Base-by-base conservation (phyloP, 2,113 vertebrate species). In the Paratilapia polleni region DNA sequence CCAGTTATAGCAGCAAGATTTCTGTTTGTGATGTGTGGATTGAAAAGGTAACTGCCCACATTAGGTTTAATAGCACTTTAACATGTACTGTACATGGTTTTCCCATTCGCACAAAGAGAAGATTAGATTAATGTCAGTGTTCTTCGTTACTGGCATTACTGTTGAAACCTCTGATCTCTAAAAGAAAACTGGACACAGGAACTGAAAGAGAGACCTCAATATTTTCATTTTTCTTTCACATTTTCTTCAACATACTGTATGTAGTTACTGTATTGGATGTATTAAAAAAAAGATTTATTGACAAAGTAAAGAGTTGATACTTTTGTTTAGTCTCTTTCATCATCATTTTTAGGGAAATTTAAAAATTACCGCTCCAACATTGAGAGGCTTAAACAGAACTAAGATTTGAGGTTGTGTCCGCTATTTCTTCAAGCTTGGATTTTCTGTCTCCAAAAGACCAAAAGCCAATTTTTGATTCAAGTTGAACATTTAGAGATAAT, bases 11-110 rank as follows among this genome's bases (percentile, higher is more conserved):
- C 94, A 96, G 96, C 96, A 96, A 96, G 94, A 93, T 94, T 17
- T 84, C 43, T 17, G 86, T 83, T 62, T 57, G 74, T 78, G 75
- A 58, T 80, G 57, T 38, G 19, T 66, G 49, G 95, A 92, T 92
- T 96, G 94, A 94, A 93, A 52, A 94, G 91, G 95, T 61, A 89
- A 94, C 87, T 52, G 47, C 61, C 79, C 54, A 62, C 70, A 11
- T 70, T 12, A 94, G 92, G 90, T 90, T 89, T 96, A 97, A 96
- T 95, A 97, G 96, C 97, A 97, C 96, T 97, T 97, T 62, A 92
- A 96, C 94, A 95, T 73, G 81, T 22, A 43, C 78, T 92, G 94
- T 92, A 95, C 82, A 92, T 92, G 83, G 93, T 77, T 58, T 3
- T 20, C 41, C 12, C 62, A 17, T 31, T 77, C 54, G 78, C 77